Conservation (phyloP, 2,888 invertebrate species). For the Odiellus spinosus region DNA sequence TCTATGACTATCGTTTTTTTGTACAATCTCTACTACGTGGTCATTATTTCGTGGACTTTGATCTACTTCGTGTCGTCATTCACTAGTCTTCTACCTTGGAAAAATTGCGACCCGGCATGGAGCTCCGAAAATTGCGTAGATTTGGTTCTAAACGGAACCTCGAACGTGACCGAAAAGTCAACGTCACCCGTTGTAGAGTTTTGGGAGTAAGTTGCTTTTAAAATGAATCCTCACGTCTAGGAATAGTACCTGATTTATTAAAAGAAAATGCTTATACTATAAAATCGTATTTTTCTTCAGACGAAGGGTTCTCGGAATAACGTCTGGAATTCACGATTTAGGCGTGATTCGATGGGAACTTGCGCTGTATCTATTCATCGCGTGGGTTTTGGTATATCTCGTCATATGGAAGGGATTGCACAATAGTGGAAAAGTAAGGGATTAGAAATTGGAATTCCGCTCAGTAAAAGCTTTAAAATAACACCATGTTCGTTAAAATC, state of each 20-base stretch:
- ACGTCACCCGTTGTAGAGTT: slow-evolving; percentile 25
- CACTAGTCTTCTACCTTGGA: slow-evolving; percentile 29
- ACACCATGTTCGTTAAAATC: too few relatives aligned
- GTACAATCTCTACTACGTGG: slow-evolving; percentile 20
- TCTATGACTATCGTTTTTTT: slow-evolving; percentile 20
- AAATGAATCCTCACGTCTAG: neutral
- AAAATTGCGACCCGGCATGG: slow-evolving; percentile 30
- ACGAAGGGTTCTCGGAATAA: slow-evolving; percentile 68
- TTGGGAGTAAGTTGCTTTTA: slow-evolving; percentile 19
- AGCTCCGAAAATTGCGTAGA: slow-evolving; percentile 31
- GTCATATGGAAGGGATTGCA: slow-evolving; percentile 92
- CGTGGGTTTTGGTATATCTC: slow-evolving; percentile 89
- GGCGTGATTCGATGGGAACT: slow-evolving; percentile 73
- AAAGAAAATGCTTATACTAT: too few relatives aligned
- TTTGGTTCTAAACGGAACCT: slow-evolving; percentile 1
- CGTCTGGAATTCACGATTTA: slow-evolving; percentile 62
- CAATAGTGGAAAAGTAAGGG: slow-evolving; percentile 44
- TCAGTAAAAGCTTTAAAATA: too few relatives aligned
- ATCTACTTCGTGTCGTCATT: slow-evolving; percentile 27
- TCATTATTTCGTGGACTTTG: slow-evolving; percentile 19
- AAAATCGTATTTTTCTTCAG: too few relatives aligned
- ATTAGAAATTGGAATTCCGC: neutral
- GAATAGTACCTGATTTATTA: too few relatives aligned
- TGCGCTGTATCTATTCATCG: slow-evolving; percentile 69
- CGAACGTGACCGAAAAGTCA: neutral